Conservation (phyloP, 2,888 invertebrate genomes). For the Barypeithes pellucidus region DNA sequence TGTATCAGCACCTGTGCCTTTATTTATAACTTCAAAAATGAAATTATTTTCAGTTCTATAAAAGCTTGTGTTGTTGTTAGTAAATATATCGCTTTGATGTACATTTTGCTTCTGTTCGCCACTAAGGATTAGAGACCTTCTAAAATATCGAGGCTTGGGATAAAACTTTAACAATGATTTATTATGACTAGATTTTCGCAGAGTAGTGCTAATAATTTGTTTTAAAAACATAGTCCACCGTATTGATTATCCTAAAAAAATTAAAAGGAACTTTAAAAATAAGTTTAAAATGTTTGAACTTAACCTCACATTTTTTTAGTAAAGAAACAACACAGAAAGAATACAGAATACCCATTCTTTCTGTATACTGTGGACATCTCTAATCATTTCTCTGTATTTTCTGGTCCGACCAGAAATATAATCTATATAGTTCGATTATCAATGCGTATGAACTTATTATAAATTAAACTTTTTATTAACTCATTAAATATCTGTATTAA, state of each 20-base stretch:
- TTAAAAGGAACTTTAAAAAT: too few relatives aligned
- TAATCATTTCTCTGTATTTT: too few relatives aligned
- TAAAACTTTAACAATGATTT: not conserved
- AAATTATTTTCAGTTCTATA: constrained; percentile 21
- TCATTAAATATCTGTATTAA: too few relatives aligned
- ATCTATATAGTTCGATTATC: too few relatives aligned
- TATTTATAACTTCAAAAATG: constrained; percentile 13
- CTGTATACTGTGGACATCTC: too few relatives aligned
- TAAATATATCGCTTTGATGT: not conserved
- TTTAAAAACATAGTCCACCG: not conserved
- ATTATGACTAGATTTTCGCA: not conserved
- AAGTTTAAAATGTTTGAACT: not conserved
- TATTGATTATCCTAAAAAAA: too few relatives aligned
- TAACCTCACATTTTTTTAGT: not conserved
- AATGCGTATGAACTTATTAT: too few relatives aligned
- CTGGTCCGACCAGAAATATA: too few relatives aligned
- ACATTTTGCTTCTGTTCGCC: not conserved
- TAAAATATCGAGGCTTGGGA: not conserved
- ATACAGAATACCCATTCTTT: too few relatives aligned
- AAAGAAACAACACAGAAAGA: too few relatives aligned
- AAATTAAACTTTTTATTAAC: too few relatives aligned
- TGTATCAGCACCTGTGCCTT: constrained; percentile 1
- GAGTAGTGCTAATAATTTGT: not conserved
- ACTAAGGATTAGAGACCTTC: not conserved
- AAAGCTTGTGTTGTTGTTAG: not conserved